These are phyloP conservation scores for Chouioia cunea DNA, from an alignment of 2,888 invertebrate genomes.

Conservation along the genomic window DNA sequence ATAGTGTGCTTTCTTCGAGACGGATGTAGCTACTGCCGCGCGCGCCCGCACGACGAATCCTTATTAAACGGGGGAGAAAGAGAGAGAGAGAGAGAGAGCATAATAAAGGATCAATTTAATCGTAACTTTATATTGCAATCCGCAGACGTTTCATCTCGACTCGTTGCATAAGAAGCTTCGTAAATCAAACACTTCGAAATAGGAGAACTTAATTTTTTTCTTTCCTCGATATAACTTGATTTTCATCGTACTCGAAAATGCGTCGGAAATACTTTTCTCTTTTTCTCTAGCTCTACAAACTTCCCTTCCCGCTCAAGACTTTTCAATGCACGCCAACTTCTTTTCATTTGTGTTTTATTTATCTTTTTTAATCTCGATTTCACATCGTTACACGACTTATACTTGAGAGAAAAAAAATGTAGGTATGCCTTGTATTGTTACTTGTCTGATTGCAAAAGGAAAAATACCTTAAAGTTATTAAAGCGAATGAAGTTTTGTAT, in stretches of 20 bases:
- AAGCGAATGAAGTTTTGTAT: too few species aligned
- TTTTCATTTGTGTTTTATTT: neutral
- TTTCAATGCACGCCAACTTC: conserved; percentile 11
- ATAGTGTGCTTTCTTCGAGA: too few species aligned
- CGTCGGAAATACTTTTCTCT: too few species aligned
- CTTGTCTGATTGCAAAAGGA: too few species aligned
- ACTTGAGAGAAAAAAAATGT: too few species aligned
- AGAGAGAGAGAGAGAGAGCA: conserved; percentile 36
- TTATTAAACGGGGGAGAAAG: too few species aligned
- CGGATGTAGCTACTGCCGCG: too few species aligned
- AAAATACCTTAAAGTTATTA: too few species aligned
- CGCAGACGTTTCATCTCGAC: conserved; percentile 22
- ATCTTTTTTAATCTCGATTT: conserved; percentile 32
- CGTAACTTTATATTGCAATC: conserved; percentile 46
- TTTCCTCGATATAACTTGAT: conserved; percentile 31
- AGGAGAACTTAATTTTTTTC: neutral
- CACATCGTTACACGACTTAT: conserved; percentile 26
- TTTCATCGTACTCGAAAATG: conserved; percentile 35
- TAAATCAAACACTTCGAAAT: conserved; percentile 38
- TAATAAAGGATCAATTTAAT: conserved; percentile 45
- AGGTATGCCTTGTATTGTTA: too few species aligned
- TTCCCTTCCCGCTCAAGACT: conserved; percentile 14
- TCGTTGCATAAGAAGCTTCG: conserved; percentile 16
- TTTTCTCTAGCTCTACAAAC: too few species aligned
- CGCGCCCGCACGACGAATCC: too few species aligned